Conservation (phyloP, 1,140 invertebrate genomes). For the Diabrotica undecimpunctata region DNA sequence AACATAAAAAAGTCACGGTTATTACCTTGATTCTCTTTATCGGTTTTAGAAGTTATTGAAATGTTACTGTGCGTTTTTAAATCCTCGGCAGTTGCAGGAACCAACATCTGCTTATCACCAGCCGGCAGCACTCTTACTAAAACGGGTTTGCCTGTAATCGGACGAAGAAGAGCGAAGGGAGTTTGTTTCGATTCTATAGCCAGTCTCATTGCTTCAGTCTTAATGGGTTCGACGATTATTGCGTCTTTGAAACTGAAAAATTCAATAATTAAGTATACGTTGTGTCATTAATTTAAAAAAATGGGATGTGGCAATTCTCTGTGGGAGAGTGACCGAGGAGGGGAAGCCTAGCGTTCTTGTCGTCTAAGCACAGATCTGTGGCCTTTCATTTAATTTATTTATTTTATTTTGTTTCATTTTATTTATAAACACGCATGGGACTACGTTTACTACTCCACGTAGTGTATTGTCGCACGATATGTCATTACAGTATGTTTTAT, state of each 20-base stretch:
- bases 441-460: too few relatives aligned
- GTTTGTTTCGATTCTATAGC: constrained; percentile 50
- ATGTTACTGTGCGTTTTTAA: constrained; percentile 42
- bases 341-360: too few relatives aligned
- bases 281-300: not conserved
- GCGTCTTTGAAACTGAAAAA: constrained; percentile 39
- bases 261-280: constrained; percentile 4
- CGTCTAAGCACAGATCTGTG: too few relatives aligned
- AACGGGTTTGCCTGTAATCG: constrained; percentile 57
- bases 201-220: constrained; percentile 57
- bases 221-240: constrained; percentile 55
- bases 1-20: too few relatives aligned
- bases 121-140: constrained; percentile 57
- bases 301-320: too few relatives aligned
- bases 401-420: too few relatives aligned
- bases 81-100: constrained; percentile 45
- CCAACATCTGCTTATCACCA: constrained; percentile 51
- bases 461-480: too few relatives aligned
- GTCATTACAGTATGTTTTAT: too few relatives aligned
- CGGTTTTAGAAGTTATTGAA: constrained; percentile 34
- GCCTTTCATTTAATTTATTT: too few relatives aligned
- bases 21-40: not conserved
- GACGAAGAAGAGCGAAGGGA: constrained; percentile 58
- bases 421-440: too few relatives aligned
- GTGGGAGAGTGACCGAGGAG: too few relatives aligned